A percentile compares a stretch with the other conserved stretches of the same genome.
Evolutionary conservation across 1,140 invertebrate species (phyloP).

Genomic region (Drosophila setifemur): DNA sequence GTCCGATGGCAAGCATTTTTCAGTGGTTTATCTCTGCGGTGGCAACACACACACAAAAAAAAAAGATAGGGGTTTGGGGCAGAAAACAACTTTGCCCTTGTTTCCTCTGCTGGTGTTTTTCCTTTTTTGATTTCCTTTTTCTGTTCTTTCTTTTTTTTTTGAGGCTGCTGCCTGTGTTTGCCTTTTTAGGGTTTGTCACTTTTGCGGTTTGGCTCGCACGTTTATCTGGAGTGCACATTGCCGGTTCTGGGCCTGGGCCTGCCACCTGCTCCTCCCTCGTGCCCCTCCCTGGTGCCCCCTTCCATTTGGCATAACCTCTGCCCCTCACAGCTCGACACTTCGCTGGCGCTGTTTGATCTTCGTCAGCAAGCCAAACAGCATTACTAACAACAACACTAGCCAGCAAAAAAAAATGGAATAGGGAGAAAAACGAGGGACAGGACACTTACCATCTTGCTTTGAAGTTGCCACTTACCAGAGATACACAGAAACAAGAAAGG

Average conservation of each 20-base stretch:
- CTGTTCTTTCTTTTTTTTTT: conserved; percentile 5
- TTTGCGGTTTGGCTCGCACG: conserved; percentile 71
- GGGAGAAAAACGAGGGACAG: background rate
- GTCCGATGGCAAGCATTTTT: conserved; percentile 47
- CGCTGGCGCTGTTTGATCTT: conserved; percentile 67
- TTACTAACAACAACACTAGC: conserved; percentile 31
- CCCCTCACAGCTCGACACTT: conserved; percentile 24
- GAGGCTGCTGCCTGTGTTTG: conserved; percentile 25
- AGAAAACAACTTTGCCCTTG: conserved; percentile 24
- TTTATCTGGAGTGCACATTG: conserved; percentile 66
- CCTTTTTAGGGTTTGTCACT: conserved; percentile 65
- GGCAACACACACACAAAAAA: background rate
- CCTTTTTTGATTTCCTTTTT: background rate
- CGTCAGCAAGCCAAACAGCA: conserved; percentile 59
- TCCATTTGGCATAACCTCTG: conserved; percentile 10
- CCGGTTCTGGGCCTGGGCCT: background rate
- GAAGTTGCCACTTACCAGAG: too few relatives aligned
- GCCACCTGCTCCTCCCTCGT: background rate
- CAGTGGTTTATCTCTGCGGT: conserved; percentile 37
- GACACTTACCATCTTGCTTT: too few relatives aligned
- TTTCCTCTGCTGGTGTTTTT: conserved; percentile 16
- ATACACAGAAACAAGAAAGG: too few relatives aligned
- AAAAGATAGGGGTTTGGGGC: background rate
- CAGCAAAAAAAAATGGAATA: background rate
- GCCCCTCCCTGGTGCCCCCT: background rate